phyloP scores from a whole-genome alignment of 2,113 vertebrate genomes.

The Propithecus coquereli region DNA sequence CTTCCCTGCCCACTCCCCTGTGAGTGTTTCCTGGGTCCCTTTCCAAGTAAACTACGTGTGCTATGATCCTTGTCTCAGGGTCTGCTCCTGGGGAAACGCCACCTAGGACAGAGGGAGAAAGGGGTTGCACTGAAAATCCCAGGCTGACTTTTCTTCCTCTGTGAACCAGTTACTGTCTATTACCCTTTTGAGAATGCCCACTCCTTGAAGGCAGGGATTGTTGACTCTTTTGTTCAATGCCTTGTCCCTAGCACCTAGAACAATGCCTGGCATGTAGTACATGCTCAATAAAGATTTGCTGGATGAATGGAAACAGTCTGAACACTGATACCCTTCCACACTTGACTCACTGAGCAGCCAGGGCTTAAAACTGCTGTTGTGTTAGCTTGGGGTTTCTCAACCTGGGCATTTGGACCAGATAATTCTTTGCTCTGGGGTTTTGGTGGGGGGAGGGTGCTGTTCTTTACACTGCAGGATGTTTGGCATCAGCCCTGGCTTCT shows the following conservation, averaged over 20 bases:
- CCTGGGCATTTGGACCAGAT: not conserved
- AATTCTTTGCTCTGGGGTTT: not conserved
- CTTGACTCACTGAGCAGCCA: not conserved
- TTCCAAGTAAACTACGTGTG: not conserved
- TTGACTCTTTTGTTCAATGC: not conserved
- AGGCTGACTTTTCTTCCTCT: not conserved
- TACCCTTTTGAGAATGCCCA: not conserved
- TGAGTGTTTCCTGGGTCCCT: not conserved
- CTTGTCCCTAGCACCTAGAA: not conserved
- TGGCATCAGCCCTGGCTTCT: not conserved
- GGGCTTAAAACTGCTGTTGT: not conserved
- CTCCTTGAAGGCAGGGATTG: not conserved
- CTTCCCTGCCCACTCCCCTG: too few species aligned
- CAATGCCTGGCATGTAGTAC: not conserved
- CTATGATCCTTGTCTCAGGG: not conserved
- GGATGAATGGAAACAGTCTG: not conserved
- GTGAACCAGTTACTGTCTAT: not conserved
- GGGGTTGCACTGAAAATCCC: not conserved
- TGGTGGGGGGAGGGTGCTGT: not conserved
- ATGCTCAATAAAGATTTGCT: not conserved
- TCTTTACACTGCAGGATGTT: not conserved
- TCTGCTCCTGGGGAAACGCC: not conserved
- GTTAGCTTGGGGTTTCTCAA: not conserved
- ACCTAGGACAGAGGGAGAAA: not conserved
- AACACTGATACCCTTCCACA: not conserved